Percentiles rank a stretch among this genome's conserved stretches.
Evolutionary conservation across 2,888 invertebrate genomes (phyloP).

Genomic region (Sarcophaga variegata): DNA sequence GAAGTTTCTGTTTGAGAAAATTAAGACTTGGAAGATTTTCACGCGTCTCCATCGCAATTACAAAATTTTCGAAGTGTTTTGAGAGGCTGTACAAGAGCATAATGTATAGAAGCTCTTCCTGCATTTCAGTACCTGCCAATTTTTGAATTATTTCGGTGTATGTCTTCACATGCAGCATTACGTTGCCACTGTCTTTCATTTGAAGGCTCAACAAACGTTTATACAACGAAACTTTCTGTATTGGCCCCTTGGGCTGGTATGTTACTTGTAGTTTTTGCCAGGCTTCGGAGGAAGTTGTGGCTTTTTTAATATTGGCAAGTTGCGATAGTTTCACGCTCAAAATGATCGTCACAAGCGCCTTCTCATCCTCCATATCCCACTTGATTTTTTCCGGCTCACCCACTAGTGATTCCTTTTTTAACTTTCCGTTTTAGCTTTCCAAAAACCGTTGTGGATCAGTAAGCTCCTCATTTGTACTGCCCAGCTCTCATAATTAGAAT

Average conservation of each 20-base stretch:
- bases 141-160: slow-evolving; percentile 34
- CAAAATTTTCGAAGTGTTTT: slow-evolving; percentile 43
- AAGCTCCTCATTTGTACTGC: neutral
- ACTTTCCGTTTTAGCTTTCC: neutral
- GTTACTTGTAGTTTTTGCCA: slow-evolving; percentile 52
- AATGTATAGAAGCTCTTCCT: slow-evolving; percentile 38
- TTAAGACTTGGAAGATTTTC: too few relatives aligned
- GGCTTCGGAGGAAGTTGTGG: slow-evolving; percentile 56
- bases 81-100: slow-evolving; percentile 46
- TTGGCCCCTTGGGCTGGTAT: slow-evolving; percentile 49
- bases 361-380: slow-evolving; percentile 55
- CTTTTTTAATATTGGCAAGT: slow-evolving; percentile 58
- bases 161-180: slow-evolving; percentile 9
- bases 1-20: too few relatives aligned
- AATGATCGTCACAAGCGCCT: slow-evolving; percentile 51
- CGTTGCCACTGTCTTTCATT: slow-evolving; percentile 10
- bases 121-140: slow-evolving; percentile 28
- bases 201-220: slow-evolving; percentile 46
- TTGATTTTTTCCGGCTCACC: slow-evolving; percentile 41
- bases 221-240: slow-evolving; percentile 61
- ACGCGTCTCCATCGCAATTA: neutral
- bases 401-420: slow-evolving; percentile 46
- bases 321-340: slow-evolving; percentile 60
- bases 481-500: too few relatives aligned
- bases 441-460: neutral